These are phyloP conservation scores for Chaenogobius annularis DNA, from an alignment of 2,113 vertebrate genomes.

Conservation along the genomic window DNA sequence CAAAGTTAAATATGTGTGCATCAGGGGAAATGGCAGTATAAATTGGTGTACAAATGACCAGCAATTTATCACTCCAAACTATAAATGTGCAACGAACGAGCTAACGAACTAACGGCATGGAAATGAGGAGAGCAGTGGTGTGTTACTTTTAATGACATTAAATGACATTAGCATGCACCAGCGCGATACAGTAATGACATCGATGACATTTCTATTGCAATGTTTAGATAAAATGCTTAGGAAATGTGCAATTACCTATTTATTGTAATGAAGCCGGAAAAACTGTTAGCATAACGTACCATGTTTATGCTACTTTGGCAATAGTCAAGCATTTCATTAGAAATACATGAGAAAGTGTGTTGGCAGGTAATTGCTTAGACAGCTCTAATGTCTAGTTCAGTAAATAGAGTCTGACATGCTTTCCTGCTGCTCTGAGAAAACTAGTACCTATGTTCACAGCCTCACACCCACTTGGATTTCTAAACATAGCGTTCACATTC, in stretches of 20 bases:
- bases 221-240: constrained; percentile 9
- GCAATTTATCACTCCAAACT: constrained; percentile 1
- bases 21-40: not conserved
- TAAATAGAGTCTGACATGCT: constrained; percentile 12
- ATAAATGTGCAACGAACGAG: not conserved
- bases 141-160: constrained; percentile 15
- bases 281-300: not conserved
- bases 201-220: not conserved
- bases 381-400: constrained; percentile 30
- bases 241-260: not conserved
- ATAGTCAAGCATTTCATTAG: not conserved
- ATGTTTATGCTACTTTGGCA: not conserved
- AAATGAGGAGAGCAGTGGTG: not conserved
- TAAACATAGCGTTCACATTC: constrained; percentile 36
- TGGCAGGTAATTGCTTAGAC: not conserved
- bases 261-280: constrained; percentile 11
- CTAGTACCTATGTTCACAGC: constrained; percentile 8
- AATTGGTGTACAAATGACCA: not conserved
- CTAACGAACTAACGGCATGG: not conserved
- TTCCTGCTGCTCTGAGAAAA: constrained; percentile 15
- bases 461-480: not conserved
- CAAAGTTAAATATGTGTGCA: not conserved
- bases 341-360: not conserved
- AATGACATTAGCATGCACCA: constrained; percentile 4
- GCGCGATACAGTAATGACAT: not conserved